Evolutionary conservation across 2,888 invertebrate species (phyloP).

Genomic region (Phymatocera aterrima): DNA sequence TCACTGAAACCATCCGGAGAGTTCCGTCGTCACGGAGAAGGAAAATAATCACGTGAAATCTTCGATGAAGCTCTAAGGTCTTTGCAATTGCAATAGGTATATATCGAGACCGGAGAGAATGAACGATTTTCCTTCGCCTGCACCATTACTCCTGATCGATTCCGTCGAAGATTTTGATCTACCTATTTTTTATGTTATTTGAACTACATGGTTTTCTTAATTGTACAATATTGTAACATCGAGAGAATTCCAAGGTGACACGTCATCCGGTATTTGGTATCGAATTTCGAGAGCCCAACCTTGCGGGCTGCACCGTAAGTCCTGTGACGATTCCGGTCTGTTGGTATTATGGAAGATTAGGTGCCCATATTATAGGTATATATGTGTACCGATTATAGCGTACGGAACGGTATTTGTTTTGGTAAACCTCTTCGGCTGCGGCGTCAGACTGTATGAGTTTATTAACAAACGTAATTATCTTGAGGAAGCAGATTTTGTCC

Average conservation of each 20-base stretch:
- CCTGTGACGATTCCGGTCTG: slow-evolving; percentile 19
- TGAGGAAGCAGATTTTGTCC: not conserved
- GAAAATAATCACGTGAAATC: no score
- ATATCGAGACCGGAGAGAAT: no score
- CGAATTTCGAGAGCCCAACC: not conserved
- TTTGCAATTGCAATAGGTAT: no score
- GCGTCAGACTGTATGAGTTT: not conserved
- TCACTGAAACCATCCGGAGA: no score
- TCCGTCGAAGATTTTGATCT: not conserved
- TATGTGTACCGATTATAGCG: not conserved
- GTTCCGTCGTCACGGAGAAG: no score
- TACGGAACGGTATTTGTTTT: not conserved
- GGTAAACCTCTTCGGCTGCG: not conserved
- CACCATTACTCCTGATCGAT: not conserved
- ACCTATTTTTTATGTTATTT: not conserved
- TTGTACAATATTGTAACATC: not conserved
- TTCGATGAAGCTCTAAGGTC: not conserved
- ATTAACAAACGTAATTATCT: slow-evolving; percentile 29
- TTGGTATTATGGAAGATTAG: not conserved
- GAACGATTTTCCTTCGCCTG: not conserved
- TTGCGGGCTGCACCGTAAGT: not conserved
- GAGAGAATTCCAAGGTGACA: not conserved
- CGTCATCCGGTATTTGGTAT: slow-evolving; percentile 1
- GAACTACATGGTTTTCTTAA: not conserved
- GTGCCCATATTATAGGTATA: not conserved